Base-by-base conservation (phyloP, 2,888 invertebrate species). In the Psylliodes chrysocephalus region DNA sequence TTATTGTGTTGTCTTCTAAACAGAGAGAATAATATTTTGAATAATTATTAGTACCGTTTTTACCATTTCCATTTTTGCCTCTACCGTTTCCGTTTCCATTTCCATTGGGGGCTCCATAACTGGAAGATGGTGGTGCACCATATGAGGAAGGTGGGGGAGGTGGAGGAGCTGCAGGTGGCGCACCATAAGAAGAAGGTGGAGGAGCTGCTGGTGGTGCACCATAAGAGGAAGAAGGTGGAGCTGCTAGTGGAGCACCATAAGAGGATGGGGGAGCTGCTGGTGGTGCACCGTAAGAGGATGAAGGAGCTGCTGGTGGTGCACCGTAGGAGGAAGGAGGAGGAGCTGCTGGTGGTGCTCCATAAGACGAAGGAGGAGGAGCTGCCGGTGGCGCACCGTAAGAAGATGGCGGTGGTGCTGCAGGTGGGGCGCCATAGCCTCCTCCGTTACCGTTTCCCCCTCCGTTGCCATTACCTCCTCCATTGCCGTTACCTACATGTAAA, bases 241-340 rank as follows among this genome's bases (percentile, higher is more conserved):
- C 35, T 4, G 35, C 8, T 35, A 14, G 35, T 35, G 35, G 35
- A 4, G 35, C 35, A 5, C 46, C 46, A 46, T 46, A 52, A 30
- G 61, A 54, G 7, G 30, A 19, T 81, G 74, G 72, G 69, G 71
- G 64, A 1, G 78, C 10, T 2, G 46, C 46, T 4, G 46, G 77
- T 10, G 82, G 81, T 3, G 78, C 81, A 28, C 84, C 83, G 56
- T 83, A 83, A 64, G n/a, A n/a, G n/a, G n/a, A n/a, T n/a, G n/a
- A n/a, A n/a, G n/a, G n/a, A n/a, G n/a, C n/a, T n/a, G n/a, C n/a
- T n/a, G n/a, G n/a, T n/a, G n/a, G n/a, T n/a, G n/a, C n/a, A n/a
- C n/a, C n/a, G n/a, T n/a, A n/a, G n/a, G n/a, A n/a, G 25, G 71
- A 69, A 10, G 78, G 75, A 12, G 76, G 71, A 10, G 73, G 71